Base-by-base conservation (phyloP, 1,140 invertebrate genomes). In the Apis dorsata region DNA sequence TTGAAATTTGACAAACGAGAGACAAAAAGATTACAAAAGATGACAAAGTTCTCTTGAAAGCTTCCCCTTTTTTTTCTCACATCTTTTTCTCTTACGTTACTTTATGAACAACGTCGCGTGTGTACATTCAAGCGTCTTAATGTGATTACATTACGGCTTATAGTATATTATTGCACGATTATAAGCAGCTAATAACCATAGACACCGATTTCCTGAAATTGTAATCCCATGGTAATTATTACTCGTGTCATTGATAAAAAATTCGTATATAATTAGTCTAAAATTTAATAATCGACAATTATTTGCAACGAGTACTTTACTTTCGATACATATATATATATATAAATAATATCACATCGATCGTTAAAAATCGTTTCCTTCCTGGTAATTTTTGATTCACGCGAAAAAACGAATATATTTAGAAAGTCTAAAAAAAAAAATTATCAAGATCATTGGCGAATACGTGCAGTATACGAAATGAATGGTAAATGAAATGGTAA, bases 111-210 rank as follows among this genome's bases (percentile, higher is more conserved):
- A 53, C 51, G 11, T 13, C 59, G 59, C 15, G 21, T 44, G 65
- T 66, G 53, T 76, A 60, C 34, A 13, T 49, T 17, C 34, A 17
- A 55, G 15, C 74, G 49, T 65, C 49, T 66, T 51, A 76, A 15
- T 24, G 66, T 76, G 51, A 49, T 76, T 76, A 66, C 60, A 55
- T n/a, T 76, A 55, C 74, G 62, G 74, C 74, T 76, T 76, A 76
- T 19, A 12, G 51, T 49, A 7, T 76, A 57, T 21, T 76, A 19
- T 34, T 55, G 49, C 59, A 10, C 72, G 59, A 62, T 76, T 34
- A 21, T 28, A 51, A 63, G 44, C 7, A 9, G 2, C 13, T 28
- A 63, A 44, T 24, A 75, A 62, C 59, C n/a, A 11, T 44, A 8
- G 73, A 51, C 34, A 75, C 21, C 34, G 49, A 62, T 62, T 73